These are phyloP conservation scores for Acyrthosiphon pisum DNA, from an alignment of 1,140 invertebrate genomes.

Conservation along the genomic window DNA sequence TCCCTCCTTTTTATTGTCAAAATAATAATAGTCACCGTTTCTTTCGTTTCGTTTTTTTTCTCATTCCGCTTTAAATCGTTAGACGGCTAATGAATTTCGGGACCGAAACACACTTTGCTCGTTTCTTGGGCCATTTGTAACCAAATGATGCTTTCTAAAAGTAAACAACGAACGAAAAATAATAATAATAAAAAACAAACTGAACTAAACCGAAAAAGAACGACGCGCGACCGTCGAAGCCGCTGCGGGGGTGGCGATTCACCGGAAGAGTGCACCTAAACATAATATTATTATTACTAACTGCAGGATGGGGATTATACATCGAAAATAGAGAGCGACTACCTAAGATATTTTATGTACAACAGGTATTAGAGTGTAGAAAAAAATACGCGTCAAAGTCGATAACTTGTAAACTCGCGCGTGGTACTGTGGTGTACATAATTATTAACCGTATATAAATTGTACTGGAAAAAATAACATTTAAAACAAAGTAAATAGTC, in stretches of 20 bases:
- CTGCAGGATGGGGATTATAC: not conserved
- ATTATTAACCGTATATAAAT: not conserved
- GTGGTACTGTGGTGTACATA: too few species aligned
- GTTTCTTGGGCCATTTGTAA: slow-evolving; percentile 56
- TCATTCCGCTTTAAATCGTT: slow-evolving; percentile 50
- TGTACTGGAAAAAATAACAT: too few species aligned
- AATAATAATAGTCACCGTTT: slow-evolving; percentile 55
- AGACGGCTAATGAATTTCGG: slow-evolving; percentile 56
- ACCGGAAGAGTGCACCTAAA: not conserved
- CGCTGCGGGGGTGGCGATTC: not conserved
- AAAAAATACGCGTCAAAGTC: not conserved
- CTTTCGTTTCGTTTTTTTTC: slow-evolving; percentile 36
- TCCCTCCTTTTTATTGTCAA: slow-evolving; percentile 54
- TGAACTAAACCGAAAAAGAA: not conserved
- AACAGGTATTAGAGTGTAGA: not conserved
- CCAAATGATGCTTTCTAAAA: slow-evolving; percentile 46
- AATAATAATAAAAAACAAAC: not conserved
- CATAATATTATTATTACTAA: not conserved
- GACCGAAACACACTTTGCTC: slow-evolving; percentile 49
- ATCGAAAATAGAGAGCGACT: slow-evolving; percentile 25
- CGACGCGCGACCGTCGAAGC: not conserved
- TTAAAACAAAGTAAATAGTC: not conserved
- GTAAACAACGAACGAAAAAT: slow-evolving; percentile 3
- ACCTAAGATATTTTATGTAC: too few species aligned
- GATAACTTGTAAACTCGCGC: not conserved